These are phyloP conservation scores for Phoenicopterus ruber DNA, from an alignment of 2,113 vertebrate genomes.

Conservation along the genomic window DNA sequence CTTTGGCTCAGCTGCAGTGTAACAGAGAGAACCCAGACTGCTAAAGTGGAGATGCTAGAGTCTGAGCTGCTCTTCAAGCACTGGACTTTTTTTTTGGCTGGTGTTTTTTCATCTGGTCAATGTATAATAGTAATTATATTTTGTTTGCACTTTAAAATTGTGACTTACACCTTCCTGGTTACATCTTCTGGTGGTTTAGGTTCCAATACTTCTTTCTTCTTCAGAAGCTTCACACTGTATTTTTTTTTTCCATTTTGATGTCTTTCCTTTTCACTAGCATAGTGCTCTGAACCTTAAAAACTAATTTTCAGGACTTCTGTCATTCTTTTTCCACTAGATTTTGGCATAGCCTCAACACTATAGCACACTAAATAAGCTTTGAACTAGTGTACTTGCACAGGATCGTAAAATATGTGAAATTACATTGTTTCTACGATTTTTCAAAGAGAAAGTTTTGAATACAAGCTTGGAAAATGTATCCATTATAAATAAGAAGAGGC, in stretches of 20 bases:
- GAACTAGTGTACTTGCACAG: neutral
- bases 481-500: neutral
- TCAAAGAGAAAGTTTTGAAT: neutral
- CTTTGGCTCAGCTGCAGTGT: neutral
- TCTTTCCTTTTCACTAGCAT: neutral
- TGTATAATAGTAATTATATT: neutral
- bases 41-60: neutral
- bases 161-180: neutral
- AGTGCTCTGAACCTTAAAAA: neutral
- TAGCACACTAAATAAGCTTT: neutral
- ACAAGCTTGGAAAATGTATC: neutral
- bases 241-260: neutral
- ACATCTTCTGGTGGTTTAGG: neutral
- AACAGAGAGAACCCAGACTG: neutral
- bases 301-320: neutral
- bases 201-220: neutral
- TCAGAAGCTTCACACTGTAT: neutral
- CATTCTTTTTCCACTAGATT: neutral
- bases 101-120: neutral
- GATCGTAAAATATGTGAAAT: neutral
- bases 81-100: neutral
- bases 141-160: neutral
- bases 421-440: neutral
- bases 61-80: neutral
- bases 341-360: neutral